These are phyloP conservation scores for Carcina quercana DNA, from an alignment of 2,888 invertebrate genomes.

Conservation along the genomic window DNA sequence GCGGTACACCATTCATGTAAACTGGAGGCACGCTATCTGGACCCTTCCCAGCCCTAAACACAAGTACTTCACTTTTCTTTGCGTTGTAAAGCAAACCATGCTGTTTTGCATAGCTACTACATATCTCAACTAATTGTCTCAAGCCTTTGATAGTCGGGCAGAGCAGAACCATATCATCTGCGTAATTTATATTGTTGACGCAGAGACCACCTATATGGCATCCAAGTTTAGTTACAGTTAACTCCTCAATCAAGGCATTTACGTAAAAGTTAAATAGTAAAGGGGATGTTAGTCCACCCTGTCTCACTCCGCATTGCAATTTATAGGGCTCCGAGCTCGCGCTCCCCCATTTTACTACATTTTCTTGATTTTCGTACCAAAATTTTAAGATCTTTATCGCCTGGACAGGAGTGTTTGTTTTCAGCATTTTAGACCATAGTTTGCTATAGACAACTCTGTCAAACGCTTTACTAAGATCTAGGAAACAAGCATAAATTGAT, in stretches of 20 bases:
- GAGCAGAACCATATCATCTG: constrained; percentile 1
- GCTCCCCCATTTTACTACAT: constrained; percentile 9
- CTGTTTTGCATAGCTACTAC: background rate
- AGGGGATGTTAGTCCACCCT: constrained; percentile 6
- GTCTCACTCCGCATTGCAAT: constrained; percentile 14
- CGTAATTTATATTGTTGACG: background rate
- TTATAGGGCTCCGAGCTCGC: constrained; percentile 5
- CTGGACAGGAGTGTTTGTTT: background rate
- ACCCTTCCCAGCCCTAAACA: background rate
- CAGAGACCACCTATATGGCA: background rate
- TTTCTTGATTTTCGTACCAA: constrained; percentile 11
- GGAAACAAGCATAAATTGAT: background rate
- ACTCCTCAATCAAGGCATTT: constrained; percentile 3
- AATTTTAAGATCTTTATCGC: background rate
- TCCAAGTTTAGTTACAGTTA: background rate
- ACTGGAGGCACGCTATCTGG: background rate
- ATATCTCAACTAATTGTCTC: background rate
- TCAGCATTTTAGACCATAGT: background rate
- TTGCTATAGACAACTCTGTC: background rate
- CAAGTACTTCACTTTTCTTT: background rate
- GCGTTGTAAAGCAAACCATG: background rate
- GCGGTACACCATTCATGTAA: no score
- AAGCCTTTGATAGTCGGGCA: background rate
- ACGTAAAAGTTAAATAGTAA: constrained; percentile 1
- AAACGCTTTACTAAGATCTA: constrained; percentile 2